Evolutionary conservation across 2,888 invertebrate genomes (phyloP).

Genomic region (Vandiemenella viatica): DNA sequence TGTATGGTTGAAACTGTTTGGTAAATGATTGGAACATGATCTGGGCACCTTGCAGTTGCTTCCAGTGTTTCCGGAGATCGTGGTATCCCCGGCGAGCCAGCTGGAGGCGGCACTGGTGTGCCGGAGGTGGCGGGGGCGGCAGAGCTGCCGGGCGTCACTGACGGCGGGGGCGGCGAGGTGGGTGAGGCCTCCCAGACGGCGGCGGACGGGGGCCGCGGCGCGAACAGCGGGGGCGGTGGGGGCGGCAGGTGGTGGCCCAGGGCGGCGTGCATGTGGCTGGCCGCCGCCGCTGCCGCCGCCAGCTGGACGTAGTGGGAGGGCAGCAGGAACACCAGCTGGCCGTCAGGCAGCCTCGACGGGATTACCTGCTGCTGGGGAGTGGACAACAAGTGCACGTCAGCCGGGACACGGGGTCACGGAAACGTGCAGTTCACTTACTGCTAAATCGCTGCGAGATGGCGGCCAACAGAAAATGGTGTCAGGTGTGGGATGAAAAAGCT

Average conservation of each 20-base stretch:
- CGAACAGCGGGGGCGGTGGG: not conserved
- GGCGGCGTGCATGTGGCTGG: conserved; percentile 3
- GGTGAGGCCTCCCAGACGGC: conserved; percentile 1
- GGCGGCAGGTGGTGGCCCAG: not conserved
- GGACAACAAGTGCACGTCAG: not conserved
- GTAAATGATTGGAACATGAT: too few species aligned
- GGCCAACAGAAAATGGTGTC: too few species aligned
- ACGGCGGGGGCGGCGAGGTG: not conserved
- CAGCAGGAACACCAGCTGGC: conserved; percentile 42
- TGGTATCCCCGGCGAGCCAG: not conserved
- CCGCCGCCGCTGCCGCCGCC: conserved; percentile 30
- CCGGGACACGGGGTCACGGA: too few species aligned
- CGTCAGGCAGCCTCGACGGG: conserved; percentile 40
- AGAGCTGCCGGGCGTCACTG: too few species aligned
- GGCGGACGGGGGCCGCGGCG: conserved; percentile 3
- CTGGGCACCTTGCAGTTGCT: too few species aligned
- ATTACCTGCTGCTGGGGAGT: conserved; percentile 30
- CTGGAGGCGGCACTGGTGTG: not conserved
- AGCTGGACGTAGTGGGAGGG: conserved; percentile 46
- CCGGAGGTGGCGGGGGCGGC: conserved; percentile 1
- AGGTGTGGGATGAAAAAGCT: too few species aligned
- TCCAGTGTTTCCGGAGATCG: too few species aligned
- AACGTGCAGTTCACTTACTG: too few species aligned
- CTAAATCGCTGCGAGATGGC: too few species aligned
- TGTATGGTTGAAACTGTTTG: too few species aligned